Conservation (phyloP, 1,140 invertebrate genomes). For the Apis florea region DNA sequence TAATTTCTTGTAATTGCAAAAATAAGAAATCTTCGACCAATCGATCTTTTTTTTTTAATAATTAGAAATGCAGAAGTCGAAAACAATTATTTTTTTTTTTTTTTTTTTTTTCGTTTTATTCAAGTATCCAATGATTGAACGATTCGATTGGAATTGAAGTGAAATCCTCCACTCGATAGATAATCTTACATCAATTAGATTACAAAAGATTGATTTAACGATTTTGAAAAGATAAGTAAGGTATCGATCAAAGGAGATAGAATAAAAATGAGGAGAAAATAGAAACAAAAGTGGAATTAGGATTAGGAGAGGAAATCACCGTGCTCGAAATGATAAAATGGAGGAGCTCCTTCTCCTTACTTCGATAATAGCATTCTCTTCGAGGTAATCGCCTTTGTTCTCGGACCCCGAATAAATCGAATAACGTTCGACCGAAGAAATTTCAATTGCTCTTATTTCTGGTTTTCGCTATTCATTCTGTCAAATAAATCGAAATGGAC, state of each 20-base stretch:
- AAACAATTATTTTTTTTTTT: too few relatives aligned
- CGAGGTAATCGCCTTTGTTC: constrained; percentile 52
- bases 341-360: constrained; percentile 20
- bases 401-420: background rate
- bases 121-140: too few relatives aligned
- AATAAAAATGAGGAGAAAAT: background rate
- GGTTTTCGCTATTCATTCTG: background rate
- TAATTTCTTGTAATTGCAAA: too few relatives aligned
- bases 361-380: constrained; percentile 44
- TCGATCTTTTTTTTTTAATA: too few relatives aligned
- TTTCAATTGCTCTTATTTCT: constrained; percentile 3
- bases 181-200: too few relatives aligned
- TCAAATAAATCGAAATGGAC: background rate
- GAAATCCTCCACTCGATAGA: too few relatives aligned
- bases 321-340: constrained; percentile 42
- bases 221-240: too few relatives aligned
- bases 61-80: too few relatives aligned
- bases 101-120: too few relatives aligned
- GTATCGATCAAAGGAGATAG: background rate
- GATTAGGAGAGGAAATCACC: constrained; percentile 26
- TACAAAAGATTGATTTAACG: background rate
- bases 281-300: background rate
- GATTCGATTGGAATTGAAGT: too few relatives aligned
- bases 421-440: background rate
- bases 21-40: too few relatives aligned